Conservation (phyloP, 2,797 vertebrate genomes). For the Molothrus aeneus region DNA sequence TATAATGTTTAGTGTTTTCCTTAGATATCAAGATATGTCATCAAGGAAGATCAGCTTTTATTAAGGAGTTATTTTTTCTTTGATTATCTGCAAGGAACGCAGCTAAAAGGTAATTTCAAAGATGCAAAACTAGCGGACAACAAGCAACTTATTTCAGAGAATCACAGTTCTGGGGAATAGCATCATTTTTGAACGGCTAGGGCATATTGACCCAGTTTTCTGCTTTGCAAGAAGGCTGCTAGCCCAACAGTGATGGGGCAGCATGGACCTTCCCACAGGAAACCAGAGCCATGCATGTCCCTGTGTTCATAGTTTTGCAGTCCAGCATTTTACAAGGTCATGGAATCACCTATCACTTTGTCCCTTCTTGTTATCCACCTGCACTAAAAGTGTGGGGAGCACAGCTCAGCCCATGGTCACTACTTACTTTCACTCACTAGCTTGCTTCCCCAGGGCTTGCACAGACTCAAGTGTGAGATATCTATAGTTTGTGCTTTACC, state of each 20-base stretch:
- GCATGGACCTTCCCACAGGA: rapidly evolving
- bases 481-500: not conserved
- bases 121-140: not conserved
- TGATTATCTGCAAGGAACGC: not conserved
- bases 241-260: not conserved
- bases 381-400: not conserved
- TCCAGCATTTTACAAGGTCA: not conserved
- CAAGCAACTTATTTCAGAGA: not conserved
- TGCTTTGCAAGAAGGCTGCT: not conserved
- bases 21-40: not conserved
- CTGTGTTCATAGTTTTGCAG: not conserved
- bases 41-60: not conserved
- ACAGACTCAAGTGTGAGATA: not conserved
- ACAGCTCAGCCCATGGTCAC: not conserved
- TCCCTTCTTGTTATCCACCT: not conserved
- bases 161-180: not conserved
- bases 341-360: not conserved
- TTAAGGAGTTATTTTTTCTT: not conserved
- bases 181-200: not conserved
- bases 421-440: not conserved
- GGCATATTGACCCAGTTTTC: not conserved
- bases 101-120: not conserved
- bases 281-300: not conserved
- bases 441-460: not conserved
- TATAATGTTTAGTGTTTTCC: not conserved